Base-by-base conservation (phyloP, 2,113 vertebrate species). In the Epinephelus fuscoguttatus region DNA sequence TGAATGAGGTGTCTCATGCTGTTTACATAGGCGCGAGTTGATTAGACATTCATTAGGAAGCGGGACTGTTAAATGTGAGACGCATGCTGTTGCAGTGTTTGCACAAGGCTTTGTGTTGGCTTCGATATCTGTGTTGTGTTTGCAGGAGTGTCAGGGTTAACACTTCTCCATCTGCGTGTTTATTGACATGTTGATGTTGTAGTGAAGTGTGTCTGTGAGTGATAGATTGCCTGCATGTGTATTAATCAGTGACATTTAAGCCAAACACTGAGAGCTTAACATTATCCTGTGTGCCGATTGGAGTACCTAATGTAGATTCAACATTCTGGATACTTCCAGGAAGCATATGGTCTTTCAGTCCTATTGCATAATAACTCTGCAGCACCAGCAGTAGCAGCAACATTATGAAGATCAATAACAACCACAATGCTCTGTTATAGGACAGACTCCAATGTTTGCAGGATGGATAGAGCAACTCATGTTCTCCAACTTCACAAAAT, bases 321-420 rank as follows among this genome's bases (percentile, higher is more conserved):
- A 59, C 27, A 75, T 67, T 64, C 47, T 78, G 84, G 63, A 78
- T 83, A 60, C 47, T 78, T 78, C 74, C 64, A 82, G 72, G 75
- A 80, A 78, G 70, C 85, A 88, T 80, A 83, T 81, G 86, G 84
- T 84, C 25, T 27, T 86, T 75, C 33, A 82, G 53, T 69, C 59
- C 59, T 79, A 77, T 80, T 86, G 75, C 68, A 71, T 80, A 83
- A 91, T 91, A 81, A 89, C 79, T 91, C 78, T 80, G 72, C 37
- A 50, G 78, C 49, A 73, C 15, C 4, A 11, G 79, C 84, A 84
- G 77, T 52, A 67, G 83, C 56, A 85, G 80, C 18, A 82, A 67
- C 76, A 92, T 90, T 84, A 90, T 33, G 23, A 79, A 79, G 80
- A 92, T 92, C 85, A 91, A 92, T 93, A 90, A 84, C 72, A 73